Conservation (phyloP, 2,797 vertebrate genomes). For the Phalanger gymnotis region DNA sequence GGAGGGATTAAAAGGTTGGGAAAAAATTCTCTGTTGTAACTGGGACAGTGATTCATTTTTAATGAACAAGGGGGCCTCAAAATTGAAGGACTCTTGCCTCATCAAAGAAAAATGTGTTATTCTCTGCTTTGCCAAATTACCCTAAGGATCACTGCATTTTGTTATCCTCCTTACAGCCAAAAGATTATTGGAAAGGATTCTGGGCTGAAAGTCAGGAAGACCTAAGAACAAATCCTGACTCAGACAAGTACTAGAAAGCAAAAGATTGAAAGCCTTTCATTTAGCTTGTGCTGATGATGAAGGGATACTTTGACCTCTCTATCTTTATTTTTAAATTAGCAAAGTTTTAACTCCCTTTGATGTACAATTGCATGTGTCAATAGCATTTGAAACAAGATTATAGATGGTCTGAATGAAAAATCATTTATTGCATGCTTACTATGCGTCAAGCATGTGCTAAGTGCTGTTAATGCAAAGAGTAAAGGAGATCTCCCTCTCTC, state of each 20-base stretch:
- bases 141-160: background rate
- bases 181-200: background rate
- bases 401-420: background rate
- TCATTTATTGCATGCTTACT: background rate
- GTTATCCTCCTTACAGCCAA: background rate
- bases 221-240: background rate
- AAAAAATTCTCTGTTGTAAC: background rate
- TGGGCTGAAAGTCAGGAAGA: background rate
- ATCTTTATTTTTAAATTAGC: background rate
- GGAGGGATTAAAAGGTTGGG: background rate
- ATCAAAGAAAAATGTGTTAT: no score
- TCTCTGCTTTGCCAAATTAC: background rate
- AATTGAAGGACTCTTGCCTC: background rate
- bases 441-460: background rate
- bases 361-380: background rate
- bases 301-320: background rate
- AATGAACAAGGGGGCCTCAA: background rate
- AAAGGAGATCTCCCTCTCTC: no score
- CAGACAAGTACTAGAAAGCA: background rate
- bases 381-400: background rate
- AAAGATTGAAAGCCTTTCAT: background rate
- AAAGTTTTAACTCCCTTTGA: background rate
- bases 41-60: background rate
- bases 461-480: background rate
- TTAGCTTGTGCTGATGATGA: background rate